Percentiles rank a stretch among this genome's conserved stretches.
Evolutionary conservation across 1,140 invertebrate species (phyloP).

Genomic region (Pentalonia nigronervosa): DNA sequence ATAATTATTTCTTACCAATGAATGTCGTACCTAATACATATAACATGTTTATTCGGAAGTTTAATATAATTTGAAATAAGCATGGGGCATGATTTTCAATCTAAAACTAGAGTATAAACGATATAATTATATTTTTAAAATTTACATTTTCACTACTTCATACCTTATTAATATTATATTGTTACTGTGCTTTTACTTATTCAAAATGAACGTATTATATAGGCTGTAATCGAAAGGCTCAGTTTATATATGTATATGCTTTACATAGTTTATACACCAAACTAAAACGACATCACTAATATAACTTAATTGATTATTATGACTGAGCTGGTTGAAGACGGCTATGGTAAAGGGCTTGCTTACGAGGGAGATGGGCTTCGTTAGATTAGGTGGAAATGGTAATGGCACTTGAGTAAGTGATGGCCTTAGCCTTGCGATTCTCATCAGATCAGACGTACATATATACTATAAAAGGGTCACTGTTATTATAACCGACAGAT

Average conservation of each 20-base stretch:
- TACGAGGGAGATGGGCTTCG: background rate
- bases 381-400: conserved; percentile 31
- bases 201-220: background rate
- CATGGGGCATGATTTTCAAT: background rate
- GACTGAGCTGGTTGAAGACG: background rate
- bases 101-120: too few species aligned
- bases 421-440: background rate
- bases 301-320: conserved; percentile 47
- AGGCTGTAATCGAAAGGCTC: background rate
- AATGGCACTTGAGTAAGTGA: conserved; percentile 38
- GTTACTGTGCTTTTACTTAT: background rate
- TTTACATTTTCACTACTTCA: too few species aligned
- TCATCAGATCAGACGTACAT: background rate
- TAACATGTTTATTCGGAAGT: background rate
- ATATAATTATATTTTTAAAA: too few species aligned
- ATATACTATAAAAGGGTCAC: background rate
- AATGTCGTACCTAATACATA: background rate
- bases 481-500: conserved; percentile 44
- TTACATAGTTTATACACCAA: background rate
- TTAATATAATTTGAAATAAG: background rate
- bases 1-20: background rate
- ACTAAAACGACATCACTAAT: conserved; percentile 1
- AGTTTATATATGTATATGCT: background rate
- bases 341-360: background rate
- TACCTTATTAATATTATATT: background rate